Evolutionary conservation across 2,797 vertebrate genomes (phyloP), one percentile per base, ranked within the genome.

Genomic region (Aeoliscus strigatus): DNA sequence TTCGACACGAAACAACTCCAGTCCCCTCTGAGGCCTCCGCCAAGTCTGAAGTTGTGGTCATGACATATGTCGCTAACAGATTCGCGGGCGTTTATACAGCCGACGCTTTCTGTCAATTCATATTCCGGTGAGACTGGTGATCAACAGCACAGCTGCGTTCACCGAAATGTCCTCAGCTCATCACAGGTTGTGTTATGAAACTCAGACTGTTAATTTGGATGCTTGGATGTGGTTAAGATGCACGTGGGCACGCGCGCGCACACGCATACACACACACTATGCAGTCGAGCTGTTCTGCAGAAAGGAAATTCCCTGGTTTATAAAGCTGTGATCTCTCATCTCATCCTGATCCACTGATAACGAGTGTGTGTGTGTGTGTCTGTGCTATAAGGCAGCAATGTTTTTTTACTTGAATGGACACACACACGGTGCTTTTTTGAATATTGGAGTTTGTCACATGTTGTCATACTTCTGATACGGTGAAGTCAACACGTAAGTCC

Each of bases 231-330:
- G 39, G 42, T 29, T 27, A 45, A 24, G 27, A 44, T 43, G 44
- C 43, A 32, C 41, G 56, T 30, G 36, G 50, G 39, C 47, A 18
- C 36, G 29, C 40, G 47, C 49, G 39, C 43, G 49, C 23, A 29
- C 40, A 51, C 17, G 27, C 27, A 34, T 45, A 29, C 51, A 40
- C 21, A 39, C 38, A 43, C 27, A 50, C 30, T n/a, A n/a, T n/a
- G n/a, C n/a, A n/a, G n/a, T n/a, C n/a, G n/a, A 40, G 25, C 34
- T 12, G 9, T 54, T n/a, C 55, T 34, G 38, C 62, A 28, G 33
- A 58, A 51, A 75, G 76, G 73, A 77, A 75, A 70, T 60, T 79
- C 76, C 72, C 70, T 66, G 50, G 51, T 56, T 68, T 37, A 23
- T 39, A 53, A 47, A 69, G 23, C n/a, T n/a, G 44, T 39, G 57